phyloP scores from a whole-genome alignment of 2,888 invertebrate genomes.

The Oconnorella tubifera region DNA sequence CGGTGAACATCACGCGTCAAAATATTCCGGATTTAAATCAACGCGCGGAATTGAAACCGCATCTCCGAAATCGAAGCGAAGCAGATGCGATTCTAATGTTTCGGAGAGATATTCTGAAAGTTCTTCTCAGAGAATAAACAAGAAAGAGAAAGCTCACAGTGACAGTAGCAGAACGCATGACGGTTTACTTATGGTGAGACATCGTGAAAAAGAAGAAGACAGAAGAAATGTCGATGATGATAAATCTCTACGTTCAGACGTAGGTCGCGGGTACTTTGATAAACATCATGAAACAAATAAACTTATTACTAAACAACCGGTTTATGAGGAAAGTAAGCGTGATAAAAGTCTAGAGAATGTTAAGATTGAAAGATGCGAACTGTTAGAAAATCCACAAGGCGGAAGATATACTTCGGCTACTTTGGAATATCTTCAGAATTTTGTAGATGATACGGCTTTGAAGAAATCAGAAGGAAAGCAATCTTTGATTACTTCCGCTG shows the following conservation, averaged over 20 bases:
- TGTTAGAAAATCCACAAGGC: no score
- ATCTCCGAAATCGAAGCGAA: neutral
- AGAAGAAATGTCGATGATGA: no score
- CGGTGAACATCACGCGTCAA: no score
- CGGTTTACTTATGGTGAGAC: neutral
- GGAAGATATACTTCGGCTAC: neutral
- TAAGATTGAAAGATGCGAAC: neutral
- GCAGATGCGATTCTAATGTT: neutral
- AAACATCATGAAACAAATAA: no score
- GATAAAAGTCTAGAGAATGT: neutral
- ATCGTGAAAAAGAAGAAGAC: neutral
- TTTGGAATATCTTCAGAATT: slow-evolving; percentile 2
- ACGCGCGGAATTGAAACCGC: neutral
- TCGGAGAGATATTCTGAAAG: neutral
- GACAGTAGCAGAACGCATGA: neutral
- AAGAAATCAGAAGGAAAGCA: no score
- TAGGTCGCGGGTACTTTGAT: no score
- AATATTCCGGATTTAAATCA: no score
- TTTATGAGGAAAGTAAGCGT: no score
- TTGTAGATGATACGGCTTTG: slow-evolving; percentile 2
- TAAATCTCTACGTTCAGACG: no score
- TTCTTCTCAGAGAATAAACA: no score
- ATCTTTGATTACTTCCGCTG: neutral
- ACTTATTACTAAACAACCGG: no score
- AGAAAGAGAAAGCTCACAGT: no score